Conservation (phyloP, 2,797 vertebrate genomes). For the Sarcophilus harrisii region DNA sequence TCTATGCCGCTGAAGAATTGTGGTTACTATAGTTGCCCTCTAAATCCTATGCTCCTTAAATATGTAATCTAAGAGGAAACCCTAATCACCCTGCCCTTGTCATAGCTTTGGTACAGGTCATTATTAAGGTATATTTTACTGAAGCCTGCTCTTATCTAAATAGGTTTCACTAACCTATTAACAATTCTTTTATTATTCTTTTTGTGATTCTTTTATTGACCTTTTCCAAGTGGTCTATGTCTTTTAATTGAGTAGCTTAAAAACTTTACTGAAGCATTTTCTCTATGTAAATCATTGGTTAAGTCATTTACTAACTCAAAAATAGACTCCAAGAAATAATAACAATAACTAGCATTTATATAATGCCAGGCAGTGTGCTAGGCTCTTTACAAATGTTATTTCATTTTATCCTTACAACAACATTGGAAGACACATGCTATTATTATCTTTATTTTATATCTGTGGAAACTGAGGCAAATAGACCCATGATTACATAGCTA, state of each 20-base stretch:
- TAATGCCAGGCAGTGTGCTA: not conserved
- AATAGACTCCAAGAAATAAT: not conserved
- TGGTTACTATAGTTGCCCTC: not conserved
- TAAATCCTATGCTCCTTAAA: not conserved
- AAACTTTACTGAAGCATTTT: not conserved
- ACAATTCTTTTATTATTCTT: too few relatives aligned
- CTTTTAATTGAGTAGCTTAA: not conserved
- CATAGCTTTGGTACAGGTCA: not conserved
- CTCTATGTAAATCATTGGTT: not conserved
- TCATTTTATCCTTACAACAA: not conserved
- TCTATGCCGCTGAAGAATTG: not conserved
- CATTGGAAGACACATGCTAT: not conserved
- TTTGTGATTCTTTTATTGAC: not conserved
- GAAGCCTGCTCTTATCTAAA: not conserved
- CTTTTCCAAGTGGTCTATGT: not conserved
- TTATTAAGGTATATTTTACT: not conserved
- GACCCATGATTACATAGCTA: not conserved
- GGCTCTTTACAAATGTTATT: not conserved
- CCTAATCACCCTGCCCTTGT: not conserved
- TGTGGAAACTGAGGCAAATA: not conserved
- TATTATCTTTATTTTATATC: not conserved
- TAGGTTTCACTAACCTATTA: not conserved
- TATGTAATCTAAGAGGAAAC: not conserved
- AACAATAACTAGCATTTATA: not conserved
- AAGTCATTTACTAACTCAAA: not conserved